Percentiles rank a stretch among this genome's conserved stretches.
Evolutionary conservation across 2,888 invertebrate species (phyloP).

Genomic region (Ganaspis brasiliensis): DNA sequence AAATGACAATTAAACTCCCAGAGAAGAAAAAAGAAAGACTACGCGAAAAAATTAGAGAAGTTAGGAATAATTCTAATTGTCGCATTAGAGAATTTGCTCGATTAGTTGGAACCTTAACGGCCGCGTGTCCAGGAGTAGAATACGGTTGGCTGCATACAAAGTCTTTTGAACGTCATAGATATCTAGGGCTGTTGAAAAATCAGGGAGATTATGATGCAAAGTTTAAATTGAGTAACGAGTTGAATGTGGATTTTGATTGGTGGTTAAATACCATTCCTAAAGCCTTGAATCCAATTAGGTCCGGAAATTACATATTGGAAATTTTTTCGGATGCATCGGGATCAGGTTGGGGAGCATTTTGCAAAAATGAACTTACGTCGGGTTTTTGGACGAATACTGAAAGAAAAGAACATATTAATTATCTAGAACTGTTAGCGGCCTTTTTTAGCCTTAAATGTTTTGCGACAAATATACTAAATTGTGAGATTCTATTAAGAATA

Average conservation of each 20-base stretch:
- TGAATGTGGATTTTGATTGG: constrained; percentile 44
- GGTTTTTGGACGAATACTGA: constrained; percentile 54
- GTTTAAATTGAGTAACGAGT: constrained; percentile 38
- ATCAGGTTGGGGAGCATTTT: constrained; percentile 54
- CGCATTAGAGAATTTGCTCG: constrained; percentile 52
- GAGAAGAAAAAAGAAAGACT: constrained; percentile 46
- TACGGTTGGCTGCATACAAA: constrained; percentile 55
- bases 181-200: constrained; percentile 47
- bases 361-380: constrained; percentile 43
- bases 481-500: constrained; percentile 57
- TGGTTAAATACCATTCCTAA: constrained; percentile 44
- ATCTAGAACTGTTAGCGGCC: constrained; percentile 52
- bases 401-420: constrained; percentile 53
- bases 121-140: constrained; percentile 47
- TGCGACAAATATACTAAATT: constrained; percentile 51
- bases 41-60: constrained; percentile 21
- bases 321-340: constrained; percentile 56
- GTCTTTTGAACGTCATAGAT: constrained; percentile 52
- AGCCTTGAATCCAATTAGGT: constrained; percentile 42
- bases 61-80: constrained; percentile 37
- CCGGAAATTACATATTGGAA: constrained; percentile 44
- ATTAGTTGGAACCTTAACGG: constrained; percentile 51
- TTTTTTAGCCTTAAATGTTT: constrained; percentile 59
- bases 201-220: constrained; percentile 51
- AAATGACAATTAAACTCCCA: constrained; percentile 47